Base-by-base conservation (phyloP, 2,888 invertebrate species). In the Drosophila birchii region DNA sequence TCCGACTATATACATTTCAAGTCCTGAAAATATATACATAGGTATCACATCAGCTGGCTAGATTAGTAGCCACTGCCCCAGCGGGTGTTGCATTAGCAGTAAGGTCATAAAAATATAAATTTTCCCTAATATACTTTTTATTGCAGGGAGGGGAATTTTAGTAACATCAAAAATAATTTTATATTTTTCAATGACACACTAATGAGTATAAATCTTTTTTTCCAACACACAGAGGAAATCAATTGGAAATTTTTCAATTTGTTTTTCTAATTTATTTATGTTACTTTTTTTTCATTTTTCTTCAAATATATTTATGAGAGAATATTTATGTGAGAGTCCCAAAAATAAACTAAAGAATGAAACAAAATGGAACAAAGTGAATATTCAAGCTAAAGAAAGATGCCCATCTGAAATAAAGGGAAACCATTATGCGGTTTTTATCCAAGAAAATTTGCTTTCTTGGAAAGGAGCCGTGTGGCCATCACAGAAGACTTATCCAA, bases 291-390 rank as follows among this genome's bases (percentile, higher is more conserved):
- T 8, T 14, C 9, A 16, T 14, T 14, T 68, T 81, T 80, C 78
- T 80, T 83, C 77, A 85, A 85, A 80, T 63, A 60, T 68, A 75
- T 81, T 72, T 68, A 12, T 47, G 38, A 18, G 16, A n/a, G 16
- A 32, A 51, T 12, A 16, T 81, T 72, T 68, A 12, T 47, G 38
- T 18, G 16, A n/a, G 16, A 32, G 44, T 12, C 12, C 32, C 59
- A 26, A 62, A 73, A 62, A 63, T 57, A 75, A 57, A 63, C 55
- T 44, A 12, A 38, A 26, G 16, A 51, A 23, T 39, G 9, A 53
- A 36, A 18, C 18, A 39, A 57, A 20, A 57, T 36, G 36, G 47
- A n/a, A n/a, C n/a, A 26, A 26, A 26, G 26, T 26, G 41, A 18
- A 36, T 54, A 20, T 9, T 20, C 3, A 16, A 20, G 20, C 9